Evolutionary conservation across 1,140 invertebrate genomes (phyloP).

Genomic region (Lasioglossum albipes): DNA sequence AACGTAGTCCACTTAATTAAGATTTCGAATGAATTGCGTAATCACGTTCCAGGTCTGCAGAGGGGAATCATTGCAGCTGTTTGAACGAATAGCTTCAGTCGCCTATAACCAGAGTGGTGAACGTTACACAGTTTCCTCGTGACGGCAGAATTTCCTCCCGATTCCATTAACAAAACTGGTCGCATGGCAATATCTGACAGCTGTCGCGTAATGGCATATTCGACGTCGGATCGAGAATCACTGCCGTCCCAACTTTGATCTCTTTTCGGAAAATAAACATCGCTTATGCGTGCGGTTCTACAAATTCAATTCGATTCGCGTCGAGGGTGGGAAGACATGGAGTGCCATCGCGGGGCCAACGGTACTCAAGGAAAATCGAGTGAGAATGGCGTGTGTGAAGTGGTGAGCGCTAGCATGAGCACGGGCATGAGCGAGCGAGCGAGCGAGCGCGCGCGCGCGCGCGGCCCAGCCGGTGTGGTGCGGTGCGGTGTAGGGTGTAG

Average conservation of each 20-base stretch:
- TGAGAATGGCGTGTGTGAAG: constrained; percentile 52
- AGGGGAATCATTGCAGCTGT: no score
- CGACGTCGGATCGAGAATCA: background rate
- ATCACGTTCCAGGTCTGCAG: no score
- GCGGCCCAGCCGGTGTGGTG: no score
- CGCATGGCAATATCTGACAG: no score
- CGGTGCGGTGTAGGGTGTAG: background rate
- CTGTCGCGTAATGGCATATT: no score
- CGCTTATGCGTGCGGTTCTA: constrained; percentile 27
- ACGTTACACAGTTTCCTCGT: no score
- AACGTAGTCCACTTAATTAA: no score
- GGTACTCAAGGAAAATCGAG: constrained; percentile 63
- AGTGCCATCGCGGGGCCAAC: constrained; percentile 51
- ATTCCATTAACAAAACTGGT: no score
- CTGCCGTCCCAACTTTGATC: background rate
- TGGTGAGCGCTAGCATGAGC: constrained; percentile 8
- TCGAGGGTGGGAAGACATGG: constrained; percentile 16
- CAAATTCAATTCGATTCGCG: constrained; percentile 36
- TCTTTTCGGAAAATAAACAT: constrained; percentile 4
- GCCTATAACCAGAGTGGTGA: no score
- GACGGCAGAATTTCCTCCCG: no score
- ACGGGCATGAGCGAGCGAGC: background rate
- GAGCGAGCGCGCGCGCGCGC: background rate
- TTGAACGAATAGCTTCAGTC: no score
- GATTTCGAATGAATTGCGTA: no score